Conservation (phyloP, 35 echinoderm and acorn worm species). For the Chiridota heheva region DNA sequence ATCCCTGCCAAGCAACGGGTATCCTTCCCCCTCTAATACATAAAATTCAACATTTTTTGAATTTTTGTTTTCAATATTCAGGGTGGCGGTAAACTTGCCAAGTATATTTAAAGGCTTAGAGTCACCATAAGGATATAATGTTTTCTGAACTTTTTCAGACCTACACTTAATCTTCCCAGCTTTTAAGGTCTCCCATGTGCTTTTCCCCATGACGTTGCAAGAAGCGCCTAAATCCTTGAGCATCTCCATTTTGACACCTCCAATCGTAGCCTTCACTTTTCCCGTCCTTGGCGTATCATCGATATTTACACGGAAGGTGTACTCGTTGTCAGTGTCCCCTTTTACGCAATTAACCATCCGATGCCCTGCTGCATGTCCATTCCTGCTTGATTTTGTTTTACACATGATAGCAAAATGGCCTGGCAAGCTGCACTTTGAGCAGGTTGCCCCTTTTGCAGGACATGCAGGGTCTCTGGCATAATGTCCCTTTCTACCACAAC, state of each 20-base stretch:
- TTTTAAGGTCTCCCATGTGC: slow-evolving; percentile 44
- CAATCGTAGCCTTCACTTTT: slow-evolving; percentile 11
- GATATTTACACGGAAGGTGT: background rate
- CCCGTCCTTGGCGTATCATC: background rate
- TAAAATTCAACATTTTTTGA: background rate
- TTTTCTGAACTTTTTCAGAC: slow-evolving; percentile 56
- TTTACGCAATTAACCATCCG: slow-evolving; percentile 8
- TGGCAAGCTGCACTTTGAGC: background rate
- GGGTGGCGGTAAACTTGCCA: slow-evolving; percentile 15
- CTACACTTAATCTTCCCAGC: slow-evolving; percentile 34
- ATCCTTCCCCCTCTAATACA: too few species aligned
- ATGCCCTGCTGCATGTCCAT: background rate
- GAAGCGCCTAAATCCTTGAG: slow-evolving; percentile 22
- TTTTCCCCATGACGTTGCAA: slow-evolving; percentile 3
- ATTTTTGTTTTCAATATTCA: background rate
- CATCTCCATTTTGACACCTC: background rate
- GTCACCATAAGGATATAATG: slow-evolving; percentile 11
- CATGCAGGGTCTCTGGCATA: background rate
- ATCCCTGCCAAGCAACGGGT: too few species aligned
- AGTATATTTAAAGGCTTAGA: slow-evolving; percentile 13
- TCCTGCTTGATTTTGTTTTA: background rate
- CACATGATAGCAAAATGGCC: slow-evolving; percentile 18
- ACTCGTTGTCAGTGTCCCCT: background rate
- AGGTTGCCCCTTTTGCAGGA: background rate
- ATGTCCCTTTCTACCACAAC: slow-evolving; percentile 11